Evolutionary conservation across 2,113 vertebrate species (phyloP), one percentile per base, ranked within the genome.

Genomic region (Paralichthys olivaceus): DNA sequence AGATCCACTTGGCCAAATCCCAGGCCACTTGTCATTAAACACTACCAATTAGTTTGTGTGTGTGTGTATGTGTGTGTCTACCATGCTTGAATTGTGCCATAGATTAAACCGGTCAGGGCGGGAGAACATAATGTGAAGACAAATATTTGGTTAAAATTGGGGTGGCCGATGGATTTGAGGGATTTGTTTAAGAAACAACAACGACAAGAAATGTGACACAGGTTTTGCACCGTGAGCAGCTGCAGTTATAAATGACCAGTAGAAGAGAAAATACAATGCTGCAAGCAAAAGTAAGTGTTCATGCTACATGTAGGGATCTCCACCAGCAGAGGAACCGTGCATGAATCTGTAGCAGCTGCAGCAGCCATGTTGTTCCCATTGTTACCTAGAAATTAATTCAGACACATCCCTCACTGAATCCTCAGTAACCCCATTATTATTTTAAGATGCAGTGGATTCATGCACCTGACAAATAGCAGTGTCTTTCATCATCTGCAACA

Each of bases 1-100:
- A 76, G 84, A 87, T 82, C 77, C 80, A 86, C 84, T 88, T 56
- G 70, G 63, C 80, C 80, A 88, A 90, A 89, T 87, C 83, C 84
- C 84, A 69, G 74, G 71, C 55, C 84, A 87, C 88, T 85, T 85
- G 62, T 85, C 88, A 83, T 81, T 81, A 89, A 88, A 84, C 26
- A 9, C 62, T 29, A 61, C 73, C 87, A 83, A 80, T 89, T 89
- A 77, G 43, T 28, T 68, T 40, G 55, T 72, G 55, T 43, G 54
- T 63, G 43, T 54, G 59, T 26, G 58, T 65, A 7, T 56, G 59
- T 59, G 78, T 47, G n/a, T 72, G 32, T 64, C 7, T 28, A n/a
- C n/a, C 40, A 67, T 67, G 66, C 72, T 75, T 83, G 66, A 83
- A 26, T 75, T 68, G 77, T 79, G 62, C 58, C 72, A 66, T 22